Evolutionary conservation across 2,113 vertebrate genomes (phyloP), one percentile per base, ranked within the genome.

Genomic region (Gallinago undulata): DNA sequence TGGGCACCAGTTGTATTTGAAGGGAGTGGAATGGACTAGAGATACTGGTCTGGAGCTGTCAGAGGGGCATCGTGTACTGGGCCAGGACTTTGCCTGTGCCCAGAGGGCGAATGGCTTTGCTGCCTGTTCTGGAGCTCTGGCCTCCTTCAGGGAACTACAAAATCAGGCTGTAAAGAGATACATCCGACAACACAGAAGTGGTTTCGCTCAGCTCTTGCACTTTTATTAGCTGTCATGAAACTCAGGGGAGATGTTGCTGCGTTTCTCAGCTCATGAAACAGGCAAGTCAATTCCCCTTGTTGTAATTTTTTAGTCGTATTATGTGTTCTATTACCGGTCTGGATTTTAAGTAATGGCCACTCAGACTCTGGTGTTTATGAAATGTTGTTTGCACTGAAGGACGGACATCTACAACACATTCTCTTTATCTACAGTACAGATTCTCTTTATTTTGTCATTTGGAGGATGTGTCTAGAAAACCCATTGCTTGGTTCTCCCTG

Each of bases 381-480:
- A 97, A 88, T 91, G 64, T 84, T 73, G 80, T 95, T 84, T 97
- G 91, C 9, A 9, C 60, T 89, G 84, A 53, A 90, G 88, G 37
- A 92, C 37, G 83, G 64, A 93, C n/a, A 69, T 69, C 48, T 79
- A 24, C 37, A 24, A 28, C 64, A 70, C 19, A 6, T 89, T 60
- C 47, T 23, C 47, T 48, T 48, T 48, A 48, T 48, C 47, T 48
- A 48, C 47, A 48, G 47, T 23, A 48, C 47, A 87, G 28, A 69
- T 70, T 93, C 64, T 97, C 35, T 96, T 97, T 72, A 77, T 97
- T 97, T 96, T 72, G 74, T 79, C 64, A 64, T 91, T 87, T 78
- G 35, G 82, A 89, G 67, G 35, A 19, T 75, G 9, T 17, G 21
- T 62, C 41, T 63, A 41, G 13, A 56, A 79, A 57, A 76, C 37